Evolutionary conservation across 2,797 vertebrate genomes (phyloP).

Genomic region (Pipistrellus pipistrellus): DNA sequence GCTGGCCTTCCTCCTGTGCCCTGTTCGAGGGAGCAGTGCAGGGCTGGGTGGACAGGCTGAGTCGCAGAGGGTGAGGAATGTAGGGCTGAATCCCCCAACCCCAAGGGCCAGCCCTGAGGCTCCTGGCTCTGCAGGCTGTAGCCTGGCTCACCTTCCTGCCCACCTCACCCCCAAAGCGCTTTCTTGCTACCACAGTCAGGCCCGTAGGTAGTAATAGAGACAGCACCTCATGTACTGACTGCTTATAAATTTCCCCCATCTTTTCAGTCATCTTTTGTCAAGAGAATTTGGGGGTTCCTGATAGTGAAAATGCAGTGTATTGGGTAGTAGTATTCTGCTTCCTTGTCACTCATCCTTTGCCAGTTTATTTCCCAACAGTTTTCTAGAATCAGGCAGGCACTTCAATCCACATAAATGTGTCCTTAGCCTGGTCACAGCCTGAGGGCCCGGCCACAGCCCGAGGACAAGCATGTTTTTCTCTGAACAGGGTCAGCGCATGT

Average conservation of each 20-base stretch:
- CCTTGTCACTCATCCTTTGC: neutral
- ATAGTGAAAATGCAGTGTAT: neutral
- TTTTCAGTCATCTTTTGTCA: neutral
- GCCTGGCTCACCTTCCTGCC: neutral
- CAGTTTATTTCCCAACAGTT: neutral
- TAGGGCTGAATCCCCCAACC: neutral
- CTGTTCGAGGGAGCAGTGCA: rapidly evolving
- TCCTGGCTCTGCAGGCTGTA: neutral
- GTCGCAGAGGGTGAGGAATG: neutral
- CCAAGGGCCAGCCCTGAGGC: rapidly evolving
- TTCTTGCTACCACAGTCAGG: neutral
- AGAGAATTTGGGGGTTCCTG: neutral
- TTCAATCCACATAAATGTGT: neutral
- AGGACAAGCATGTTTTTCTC: constrained; percentile 17
- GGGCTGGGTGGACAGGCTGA: neutral
- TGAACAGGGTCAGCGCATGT: constrained; percentile 91
- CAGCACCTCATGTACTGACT: neutral
- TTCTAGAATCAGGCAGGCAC: neutral
- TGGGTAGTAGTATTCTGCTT: neutral
- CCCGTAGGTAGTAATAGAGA: neutral
- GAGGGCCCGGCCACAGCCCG: neutral
- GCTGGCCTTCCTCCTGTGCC: neutral
- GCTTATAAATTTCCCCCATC: neutral
- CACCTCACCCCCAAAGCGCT: neutral
- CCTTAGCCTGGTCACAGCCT: neutral